Evolutionary conservation across 2,113 vertebrate genomes (phyloP).

Genomic region (Charadrius vociferus): DNA sequence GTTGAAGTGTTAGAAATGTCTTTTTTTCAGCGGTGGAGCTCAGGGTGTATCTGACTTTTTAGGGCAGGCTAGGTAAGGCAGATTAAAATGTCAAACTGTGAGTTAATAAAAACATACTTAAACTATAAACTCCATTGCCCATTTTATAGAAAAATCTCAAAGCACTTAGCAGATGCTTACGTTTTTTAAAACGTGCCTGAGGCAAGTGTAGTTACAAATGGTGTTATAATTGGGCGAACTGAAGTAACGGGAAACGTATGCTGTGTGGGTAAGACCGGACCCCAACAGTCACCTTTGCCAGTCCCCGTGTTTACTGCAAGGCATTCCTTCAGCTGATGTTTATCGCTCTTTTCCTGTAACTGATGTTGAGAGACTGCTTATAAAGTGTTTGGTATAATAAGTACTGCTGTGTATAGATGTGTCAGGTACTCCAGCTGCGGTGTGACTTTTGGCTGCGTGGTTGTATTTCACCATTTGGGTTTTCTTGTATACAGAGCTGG

Average conservation of each 20-base stretch:
- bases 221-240: neutral
- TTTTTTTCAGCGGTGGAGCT: neutral
- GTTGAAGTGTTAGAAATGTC: neutral
- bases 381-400: neutral
- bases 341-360: neutral
- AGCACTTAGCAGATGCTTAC: neutral
- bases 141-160: neutral
- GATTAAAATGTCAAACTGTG: neutral
- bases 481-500: slow-evolving; percentile 82
- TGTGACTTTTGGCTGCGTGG: neutral
- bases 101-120: neutral
- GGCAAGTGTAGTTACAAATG: neutral
- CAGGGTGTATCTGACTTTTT: too few species aligned
- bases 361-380: neutral
- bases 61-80: neutral
- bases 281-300: neutral
- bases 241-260: neutral
- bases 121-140: neutral
- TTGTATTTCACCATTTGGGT: neutral
- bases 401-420: neutral
- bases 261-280: neutral
- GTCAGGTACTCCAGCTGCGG: neutral
- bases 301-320: neutral
- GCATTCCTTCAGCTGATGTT: neutral
- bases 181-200: neutral